A percentile compares a stretch with the other conserved stretches of the same genome.
These are phyloP conservation scores for Cosmopolites sordidus DNA, from an alignment of 2,888 invertebrate genomes.

Conservation along the genomic window DNA sequence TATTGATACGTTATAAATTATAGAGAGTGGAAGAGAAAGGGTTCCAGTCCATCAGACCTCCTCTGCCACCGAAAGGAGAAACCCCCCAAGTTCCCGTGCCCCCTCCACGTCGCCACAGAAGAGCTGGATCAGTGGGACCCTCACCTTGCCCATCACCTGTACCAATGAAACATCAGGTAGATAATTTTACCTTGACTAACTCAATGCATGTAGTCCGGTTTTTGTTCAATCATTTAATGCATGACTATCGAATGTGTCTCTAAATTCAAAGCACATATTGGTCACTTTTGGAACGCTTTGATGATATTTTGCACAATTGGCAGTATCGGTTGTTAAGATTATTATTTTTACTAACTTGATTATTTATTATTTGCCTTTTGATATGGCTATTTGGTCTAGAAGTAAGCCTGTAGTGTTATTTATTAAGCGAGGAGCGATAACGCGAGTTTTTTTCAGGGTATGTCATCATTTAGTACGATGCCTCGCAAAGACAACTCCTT, in stretches of 20 bases:
- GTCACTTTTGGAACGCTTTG: no score
- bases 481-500: conserved; percentile 41
- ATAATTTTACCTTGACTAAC: conserved; percentile 10
- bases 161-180: conserved; percentile 48
- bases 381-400: no score
- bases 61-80: conserved; percentile 66
- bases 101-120: conserved; percentile 59
- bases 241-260: background rate
- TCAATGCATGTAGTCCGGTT: no score
- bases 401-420: no score
- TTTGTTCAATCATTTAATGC: background rate
- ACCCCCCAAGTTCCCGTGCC: conserved; percentile 57
- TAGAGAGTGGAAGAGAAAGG: conserved; percentile 31
- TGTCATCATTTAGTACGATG: conserved; percentile 33
- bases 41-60: conserved; percentile 50
- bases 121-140: conserved; percentile 52
- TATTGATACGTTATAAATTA: background rate
- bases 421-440: conserved; percentile 42
- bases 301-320: no score
- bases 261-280: background rate
- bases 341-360: no score
- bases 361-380: no score
- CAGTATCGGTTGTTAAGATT: no score
- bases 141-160: conserved; percentile 50
- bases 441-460: conserved; percentile 38